A percentile compares a stretch with the other conserved stretches of the same genome.
These are phyloP conservation scores for Noturus placidus DNA, from an alignment of 2,113 vertebrate genomes.

Conservation along the genomic window DNA sequence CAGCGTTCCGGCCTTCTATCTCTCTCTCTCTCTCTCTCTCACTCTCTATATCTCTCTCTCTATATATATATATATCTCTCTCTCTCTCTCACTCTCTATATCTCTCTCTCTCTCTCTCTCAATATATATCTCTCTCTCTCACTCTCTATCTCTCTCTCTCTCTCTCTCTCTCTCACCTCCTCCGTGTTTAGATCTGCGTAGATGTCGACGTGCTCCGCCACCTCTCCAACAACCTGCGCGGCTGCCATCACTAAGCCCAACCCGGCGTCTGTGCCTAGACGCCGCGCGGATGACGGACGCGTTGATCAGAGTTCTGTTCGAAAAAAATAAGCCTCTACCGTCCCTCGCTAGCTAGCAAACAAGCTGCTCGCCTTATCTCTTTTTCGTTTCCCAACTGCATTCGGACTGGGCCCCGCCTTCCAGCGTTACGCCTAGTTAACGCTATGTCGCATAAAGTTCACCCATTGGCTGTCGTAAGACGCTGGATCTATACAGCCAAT, in stretches of 20 bases:
- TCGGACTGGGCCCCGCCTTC: neutral
- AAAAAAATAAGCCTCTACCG: neutral
- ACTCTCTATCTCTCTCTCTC: neutral
- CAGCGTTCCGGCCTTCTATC: too few species aligned
- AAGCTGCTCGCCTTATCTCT: neutral
- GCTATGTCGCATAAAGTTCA: fast-evolving
- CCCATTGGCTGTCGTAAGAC: neutral
- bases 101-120: neutral
- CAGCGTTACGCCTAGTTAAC: neutral
- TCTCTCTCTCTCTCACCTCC: neutral
- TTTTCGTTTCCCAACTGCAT: neutral
- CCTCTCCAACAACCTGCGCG: neutral
- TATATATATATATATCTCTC: too few species aligned
- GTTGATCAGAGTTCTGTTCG: neutral
- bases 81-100: neutral
- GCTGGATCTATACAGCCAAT: neutral
- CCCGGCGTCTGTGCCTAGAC: neutral
- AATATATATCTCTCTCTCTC: too few species aligned
- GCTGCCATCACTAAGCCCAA: neutral
- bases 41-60: too few species aligned
- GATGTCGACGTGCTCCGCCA: neutral
- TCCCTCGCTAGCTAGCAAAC: neutral
- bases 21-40: neutral
- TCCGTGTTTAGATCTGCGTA: slow-evolving; percentile 3
- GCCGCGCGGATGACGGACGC: neutral